These are phyloP conservation scores for Prionailurus bengalensis DNA, from an alignment of 2,113 vertebrate genomes.

Conservation along the genomic window DNA sequence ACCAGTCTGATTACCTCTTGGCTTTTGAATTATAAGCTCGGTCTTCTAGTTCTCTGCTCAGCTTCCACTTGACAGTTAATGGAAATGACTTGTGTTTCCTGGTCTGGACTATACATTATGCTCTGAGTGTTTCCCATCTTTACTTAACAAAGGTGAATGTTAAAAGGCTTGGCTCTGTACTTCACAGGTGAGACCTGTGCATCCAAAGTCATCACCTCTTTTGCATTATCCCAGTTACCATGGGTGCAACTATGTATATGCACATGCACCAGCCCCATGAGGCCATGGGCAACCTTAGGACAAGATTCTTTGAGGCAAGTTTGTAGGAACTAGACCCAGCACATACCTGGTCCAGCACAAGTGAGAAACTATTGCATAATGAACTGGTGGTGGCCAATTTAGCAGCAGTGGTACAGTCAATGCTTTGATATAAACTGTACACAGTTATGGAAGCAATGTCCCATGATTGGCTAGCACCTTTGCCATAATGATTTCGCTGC, in stretches of 20 bases:
- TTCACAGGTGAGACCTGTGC: neutral
- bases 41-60: neutral
- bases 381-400: neutral
- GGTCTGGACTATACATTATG: neutral
- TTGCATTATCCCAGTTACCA: neutral
- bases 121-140: neutral
- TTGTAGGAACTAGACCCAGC: too few species aligned
- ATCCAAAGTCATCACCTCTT: neutral
- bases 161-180: neutral
- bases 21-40: neutral
- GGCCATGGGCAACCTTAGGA: too few species aligned
- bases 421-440: neutral
- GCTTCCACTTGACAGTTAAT: neutral
- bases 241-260: neutral
- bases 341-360: too few species aligned
- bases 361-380: neutral
- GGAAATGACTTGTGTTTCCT: neutral
- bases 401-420: neutral
- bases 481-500: neutral
- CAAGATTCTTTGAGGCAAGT: neutral
- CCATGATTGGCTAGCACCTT: neutral
- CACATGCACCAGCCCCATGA: neutral
- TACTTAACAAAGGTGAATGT: neutral
- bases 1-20: neutral
- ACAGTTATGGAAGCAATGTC: neutral